Base-by-base conservation (phyloP, 2,888 invertebrate species). In the Mesorhabditis belari region DNA sequence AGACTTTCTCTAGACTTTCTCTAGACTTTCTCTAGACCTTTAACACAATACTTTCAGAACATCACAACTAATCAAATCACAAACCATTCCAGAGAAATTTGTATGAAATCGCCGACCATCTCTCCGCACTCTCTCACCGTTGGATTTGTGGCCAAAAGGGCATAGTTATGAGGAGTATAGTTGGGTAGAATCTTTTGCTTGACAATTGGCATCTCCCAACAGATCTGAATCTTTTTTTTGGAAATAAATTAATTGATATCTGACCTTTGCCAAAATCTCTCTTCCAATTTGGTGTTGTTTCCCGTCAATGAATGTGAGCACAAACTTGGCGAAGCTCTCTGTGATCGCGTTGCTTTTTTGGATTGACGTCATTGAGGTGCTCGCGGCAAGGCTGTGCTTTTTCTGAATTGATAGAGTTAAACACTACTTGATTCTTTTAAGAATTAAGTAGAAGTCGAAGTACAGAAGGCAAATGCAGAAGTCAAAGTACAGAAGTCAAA, bases 171-270 rank as follows among this genome's bases (percentile, higher is more conserved):
- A n/a, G 61, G 61, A n/a, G 56, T 62, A 26, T 55, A 21, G 17
- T 65, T 62, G 6, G 52, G 56, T 27, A 69, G 44, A 21, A 66
- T 55, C 23, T 58, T 24, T 6, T 51, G 52, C 23, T 62, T 53
- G 19, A 69, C 66, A 27, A 65, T 58, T 17, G 65, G 65, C 28
- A 67, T 62, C 12, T 73, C 66, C 23, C 60, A 62, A 49, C 71
- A 75, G 12, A 73, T 62, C 70, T 75, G 54, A 61, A 75, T n/a
- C n/a, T n/a, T n/a, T 55, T 44, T 29, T 19, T 29, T 44, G 35
- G 35, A 54, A 29, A 54, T 21, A 5, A 24, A 17, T 55, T 19
- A n/a, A 5, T 5, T 25, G 21, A 5, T 5, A 57, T 49, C 24
- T 21, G 27, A 49, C 57, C 57, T 49, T 57, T 49, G 44, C 57